Evolutionary conservation across 1,140 invertebrate genomes (phyloP).

Genomic region (Gryon sp.): DNA sequence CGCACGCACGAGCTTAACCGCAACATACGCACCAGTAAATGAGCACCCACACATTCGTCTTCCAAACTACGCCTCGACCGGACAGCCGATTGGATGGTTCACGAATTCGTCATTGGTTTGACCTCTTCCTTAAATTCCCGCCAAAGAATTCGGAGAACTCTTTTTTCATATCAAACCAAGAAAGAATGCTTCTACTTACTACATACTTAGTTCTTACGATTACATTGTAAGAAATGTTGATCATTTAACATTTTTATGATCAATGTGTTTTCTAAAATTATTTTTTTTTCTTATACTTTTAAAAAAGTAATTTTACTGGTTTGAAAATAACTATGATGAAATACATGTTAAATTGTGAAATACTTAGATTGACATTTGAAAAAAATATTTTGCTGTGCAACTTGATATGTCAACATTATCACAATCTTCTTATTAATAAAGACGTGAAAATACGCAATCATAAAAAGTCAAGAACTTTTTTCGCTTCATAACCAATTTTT

Average conservation of each 20-base stretch:
- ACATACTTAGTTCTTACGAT: too few relatives aligned
- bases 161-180: not conserved
- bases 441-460: slow-evolving; percentile 34
- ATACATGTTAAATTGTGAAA: too few relatives aligned
- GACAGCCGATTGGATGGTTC: slow-evolving; percentile 22
- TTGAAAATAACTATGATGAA: too few relatives aligned
- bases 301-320: too few relatives aligned
- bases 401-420: slow-evolving; percentile 22
- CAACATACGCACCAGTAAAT: slow-evolving; percentile 50
- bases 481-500: slow-evolving; percentile 22
- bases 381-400: not conserved
- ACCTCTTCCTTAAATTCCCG: slow-evolving; percentile 9
- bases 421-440: slow-evolving; percentile 23
- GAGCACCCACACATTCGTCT: slow-evolving; percentile 39
- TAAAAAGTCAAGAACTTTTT: slow-evolving; percentile 38
- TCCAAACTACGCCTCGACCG: slow-evolving; percentile 36
- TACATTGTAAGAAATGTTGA: too few relatives aligned
- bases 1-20: slow-evolving; percentile 59
- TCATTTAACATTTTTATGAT: too few relatives aligned
- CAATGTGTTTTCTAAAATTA: too few relatives aligned
- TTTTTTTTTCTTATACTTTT: too few relatives aligned
- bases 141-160: not conserved
- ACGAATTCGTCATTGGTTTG: slow-evolving; percentile 28
- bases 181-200: not conserved
- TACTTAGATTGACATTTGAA: too few relatives aligned